Percentiles rank a stretch among this genome's conserved stretches.
These are phyloP conservation scores for Pangasius sanitwongsei DNA, from an alignment of 2,797 vertebrate species.

Conservation along the genomic window DNA sequence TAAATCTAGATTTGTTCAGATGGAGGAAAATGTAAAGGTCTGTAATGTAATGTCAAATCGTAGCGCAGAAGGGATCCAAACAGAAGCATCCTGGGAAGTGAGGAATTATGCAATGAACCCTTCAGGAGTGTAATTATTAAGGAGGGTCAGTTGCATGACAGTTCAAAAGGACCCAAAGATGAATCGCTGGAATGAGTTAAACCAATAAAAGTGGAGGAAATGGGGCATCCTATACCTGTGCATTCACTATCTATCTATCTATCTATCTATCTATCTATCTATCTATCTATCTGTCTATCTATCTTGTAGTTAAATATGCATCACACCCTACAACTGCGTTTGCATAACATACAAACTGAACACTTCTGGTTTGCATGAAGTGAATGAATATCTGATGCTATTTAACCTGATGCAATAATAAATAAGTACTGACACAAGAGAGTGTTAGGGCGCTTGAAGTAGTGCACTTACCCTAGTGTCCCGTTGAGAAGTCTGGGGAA, in stretches of 20 bases:
- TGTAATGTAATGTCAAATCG: background rate
- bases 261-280: background rate
- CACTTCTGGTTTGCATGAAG: background rate
- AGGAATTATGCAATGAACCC: background rate
- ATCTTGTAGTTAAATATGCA: background rate
- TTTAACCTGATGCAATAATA: background rate
- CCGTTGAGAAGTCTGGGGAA: conserved; percentile 71
- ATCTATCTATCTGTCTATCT: background rate
- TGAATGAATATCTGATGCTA: background rate
- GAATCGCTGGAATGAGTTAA: background rate
- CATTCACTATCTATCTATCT: background rate
- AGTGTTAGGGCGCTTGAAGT: background rate
- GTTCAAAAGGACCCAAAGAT: background rate
- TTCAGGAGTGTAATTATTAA: background rate
- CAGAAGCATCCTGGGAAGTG: background rate
- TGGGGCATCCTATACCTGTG: background rate
- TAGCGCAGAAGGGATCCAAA: background rate
- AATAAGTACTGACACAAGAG: background rate
- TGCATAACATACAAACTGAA: background rate
- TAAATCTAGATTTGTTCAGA: background rate
- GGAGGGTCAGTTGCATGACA: background rate
- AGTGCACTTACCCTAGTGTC: conserved; percentile 82
- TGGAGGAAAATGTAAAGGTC: background rate
- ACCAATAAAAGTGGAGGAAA: background rate
- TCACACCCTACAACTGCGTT: background rate